Base-by-base conservation (phyloP, 1,140 invertebrate genomes). In the Bombus picipes region DNA sequence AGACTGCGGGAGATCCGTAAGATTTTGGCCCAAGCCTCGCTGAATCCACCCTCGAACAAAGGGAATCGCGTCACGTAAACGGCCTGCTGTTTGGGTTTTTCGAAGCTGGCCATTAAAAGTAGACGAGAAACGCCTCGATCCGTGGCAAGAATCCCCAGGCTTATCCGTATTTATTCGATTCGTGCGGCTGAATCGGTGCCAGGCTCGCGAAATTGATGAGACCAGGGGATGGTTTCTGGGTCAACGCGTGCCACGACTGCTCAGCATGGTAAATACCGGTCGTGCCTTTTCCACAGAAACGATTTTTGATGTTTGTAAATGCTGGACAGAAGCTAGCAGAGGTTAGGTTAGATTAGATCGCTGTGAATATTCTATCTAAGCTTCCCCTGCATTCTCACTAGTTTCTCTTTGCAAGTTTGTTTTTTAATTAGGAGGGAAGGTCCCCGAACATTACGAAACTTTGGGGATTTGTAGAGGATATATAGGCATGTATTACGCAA, bases 201-300 rank as follows among this genome's bases (percentile, higher is more conserved):
- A 32, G 25, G 75, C 34, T 39, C 37, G 53, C n/a, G 37, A 62
- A 77, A 77, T 39, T 41, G 57, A 62, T 22, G 57, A 41, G 53
- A 18, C 13, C 74, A 6, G 22, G 22, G 32, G 41, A n/a, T 62
- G 57, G 53, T 59, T 77, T 77, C 57, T 77, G 75, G 75, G 75
- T 77, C 75, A 65, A 77, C 57, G 57, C 75, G 75, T 77, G 75
- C 75, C 57, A 25, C 75, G 75, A 77, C 62, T 77, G 37, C 57
- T 18, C 28, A 12, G 15, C 18, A 77, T 32, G 37, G 15, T 62
- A 39, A 62, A 62, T 37, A 22, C 37, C 32, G 53, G 1, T 6
- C 41, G 3, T n/a, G 25, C 13, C 9, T 25, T 32, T 37, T 1
- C 25, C 32, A 9, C 3, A 3, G 25, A 2, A 12, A 28, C n/a